phyloP scores from a whole-genome alignment of 2,797 vertebrate species.

The Chelon auratus region DNA sequence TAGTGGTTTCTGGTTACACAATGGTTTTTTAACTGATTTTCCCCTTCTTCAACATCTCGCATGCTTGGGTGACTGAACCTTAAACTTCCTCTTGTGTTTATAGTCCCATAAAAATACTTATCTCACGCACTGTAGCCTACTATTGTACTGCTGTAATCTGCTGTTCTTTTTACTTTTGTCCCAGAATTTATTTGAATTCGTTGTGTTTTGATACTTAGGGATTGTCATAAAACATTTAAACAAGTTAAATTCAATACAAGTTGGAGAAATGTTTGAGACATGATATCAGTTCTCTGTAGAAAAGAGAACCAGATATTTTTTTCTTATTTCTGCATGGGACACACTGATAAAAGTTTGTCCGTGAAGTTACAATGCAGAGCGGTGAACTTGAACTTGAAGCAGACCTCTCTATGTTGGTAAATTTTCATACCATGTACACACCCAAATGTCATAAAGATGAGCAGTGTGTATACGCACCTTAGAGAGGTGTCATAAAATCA shows the following conservation, averaged over 20 bases:
- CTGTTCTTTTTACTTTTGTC: too few relatives aligned
- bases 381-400: background rate
- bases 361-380: background rate
- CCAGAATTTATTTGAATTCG: background rate
- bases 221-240: constrained; percentile 7
- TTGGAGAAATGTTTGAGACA: background rate
- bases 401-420: too few relatives aligned
- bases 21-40: background rate
- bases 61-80: background rate
- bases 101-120: background rate
- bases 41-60: background rate
- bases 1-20: background rate
- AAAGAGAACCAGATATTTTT: background rate
- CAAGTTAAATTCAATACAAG: background rate
- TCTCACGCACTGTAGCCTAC: too few relatives aligned
- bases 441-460: too few relatives aligned
- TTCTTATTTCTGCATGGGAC: background rate
- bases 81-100: constrained; percentile 16
- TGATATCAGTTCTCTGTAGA: background rate
- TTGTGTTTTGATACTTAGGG: background rate
- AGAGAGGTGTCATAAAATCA: too few relatives aligned
- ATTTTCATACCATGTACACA: too few relatives aligned
- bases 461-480: too few relatives aligned
- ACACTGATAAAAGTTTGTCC: background rate
- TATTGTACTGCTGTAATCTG: too few relatives aligned